Percentiles rank a stretch among this genome's conserved stretches.
phyloP scores from a whole-genome alignment of 2,888 invertebrate species.

The Onthophagus sagittarius region DNA sequence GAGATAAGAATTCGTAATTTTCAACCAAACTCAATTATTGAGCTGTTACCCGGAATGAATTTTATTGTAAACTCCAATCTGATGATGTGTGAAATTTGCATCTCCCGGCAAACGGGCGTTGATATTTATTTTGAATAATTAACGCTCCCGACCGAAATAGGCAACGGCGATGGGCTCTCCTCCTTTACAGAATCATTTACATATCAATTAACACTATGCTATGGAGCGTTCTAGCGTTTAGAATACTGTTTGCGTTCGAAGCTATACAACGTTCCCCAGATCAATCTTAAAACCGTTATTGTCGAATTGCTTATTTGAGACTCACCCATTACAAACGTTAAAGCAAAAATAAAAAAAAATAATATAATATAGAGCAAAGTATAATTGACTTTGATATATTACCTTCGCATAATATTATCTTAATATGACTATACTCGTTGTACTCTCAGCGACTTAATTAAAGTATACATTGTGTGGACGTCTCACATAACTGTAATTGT shows the following conservation, averaged over 20 bases:
- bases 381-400: background rate
- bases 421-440: background rate
- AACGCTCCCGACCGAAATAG: conserved; percentile 7
- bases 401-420: background rate
- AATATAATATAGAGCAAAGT: too few relatives aligned
- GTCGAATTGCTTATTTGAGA: background rate
- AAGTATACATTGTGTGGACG: background rate
- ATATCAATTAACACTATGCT: conserved; percentile 12
- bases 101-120: background rate
- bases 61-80: background rate
- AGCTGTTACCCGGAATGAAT: background rate
- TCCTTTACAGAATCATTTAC: conserved; percentile 10
- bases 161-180: conserved; percentile 6
- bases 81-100: conserved; percentile 9
- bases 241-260: background rate
- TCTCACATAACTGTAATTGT: background rate
- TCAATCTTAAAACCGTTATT: background rate
- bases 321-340: background rate
- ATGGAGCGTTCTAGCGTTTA: conserved; percentile 9
- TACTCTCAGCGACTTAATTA: background rate
- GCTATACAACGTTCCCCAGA: background rate
- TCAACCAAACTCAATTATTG: background rate
- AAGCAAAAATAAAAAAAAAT: too few relatives aligned
- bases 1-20: background rate
- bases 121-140: conserved; percentile 9